Conservation (phyloP, 2,113 vertebrate genomes). For the Riparia riparia region DNA sequence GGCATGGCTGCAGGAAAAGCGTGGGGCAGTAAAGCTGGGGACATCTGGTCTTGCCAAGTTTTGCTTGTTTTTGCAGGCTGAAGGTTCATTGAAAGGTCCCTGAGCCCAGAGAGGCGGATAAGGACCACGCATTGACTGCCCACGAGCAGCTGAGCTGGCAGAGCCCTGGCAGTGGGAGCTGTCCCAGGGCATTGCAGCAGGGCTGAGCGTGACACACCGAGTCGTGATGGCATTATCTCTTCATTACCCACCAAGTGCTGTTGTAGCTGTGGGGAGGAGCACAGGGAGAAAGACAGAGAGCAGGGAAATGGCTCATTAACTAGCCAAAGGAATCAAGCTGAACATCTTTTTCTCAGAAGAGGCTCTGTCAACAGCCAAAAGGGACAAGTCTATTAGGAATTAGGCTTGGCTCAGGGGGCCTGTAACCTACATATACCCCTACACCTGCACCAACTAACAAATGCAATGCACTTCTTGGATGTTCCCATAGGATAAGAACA, state of each 20-base stretch:
- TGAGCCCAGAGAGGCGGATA: not conserved
- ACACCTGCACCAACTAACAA: not conserved
- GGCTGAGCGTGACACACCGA: not conserved
- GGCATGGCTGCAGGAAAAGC: not conserved
- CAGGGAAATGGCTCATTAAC: constrained; percentile 24
- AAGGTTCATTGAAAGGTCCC: not conserved
- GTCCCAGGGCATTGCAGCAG: not conserved
- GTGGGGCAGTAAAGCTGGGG: not conserved
- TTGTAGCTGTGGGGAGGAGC: not conserved
- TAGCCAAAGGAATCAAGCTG: not conserved
- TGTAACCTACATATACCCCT: not conserved
- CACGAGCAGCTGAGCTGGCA: not conserved
- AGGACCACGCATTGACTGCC: not conserved
- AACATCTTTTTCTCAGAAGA: not conserved
- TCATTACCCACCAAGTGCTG: constrained; percentile 9
- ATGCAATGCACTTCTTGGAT: not conserved
- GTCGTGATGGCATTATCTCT: constrained; percentile 21
- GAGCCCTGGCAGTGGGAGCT: not conserved
- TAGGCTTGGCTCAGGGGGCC: not conserved
- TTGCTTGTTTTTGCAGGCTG: not conserved
- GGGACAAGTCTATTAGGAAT: not conserved
- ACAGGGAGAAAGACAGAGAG: not conserved
- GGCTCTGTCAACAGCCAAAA: not conserved
- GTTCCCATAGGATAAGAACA: not conserved
- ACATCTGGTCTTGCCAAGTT: not conserved